A percentile compares a stretch with the other conserved stretches of the same genome.
phyloP scores from a whole-genome alignment of 2,797 vertebrate species.

The Heliangelus exortis region DNA sequence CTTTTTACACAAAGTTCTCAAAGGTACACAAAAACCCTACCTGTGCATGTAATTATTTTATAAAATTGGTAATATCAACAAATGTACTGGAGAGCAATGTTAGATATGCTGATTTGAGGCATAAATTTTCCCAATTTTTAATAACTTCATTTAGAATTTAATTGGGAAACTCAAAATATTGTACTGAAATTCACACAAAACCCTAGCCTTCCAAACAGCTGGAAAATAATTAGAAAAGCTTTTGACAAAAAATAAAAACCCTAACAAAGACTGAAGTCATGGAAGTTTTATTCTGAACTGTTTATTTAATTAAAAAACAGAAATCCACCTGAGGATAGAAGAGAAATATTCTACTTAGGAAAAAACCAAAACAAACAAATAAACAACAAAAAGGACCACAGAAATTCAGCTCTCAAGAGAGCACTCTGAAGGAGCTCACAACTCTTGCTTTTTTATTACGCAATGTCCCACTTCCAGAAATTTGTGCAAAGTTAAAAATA shows the following conservation, averaged over 20 bases:
- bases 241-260: background rate
- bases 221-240: constrained; percentile 23
- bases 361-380: background rate
- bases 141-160: background rate
- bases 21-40: background rate
- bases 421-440: background rate
- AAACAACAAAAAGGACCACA: background rate
- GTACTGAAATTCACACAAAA: background rate
- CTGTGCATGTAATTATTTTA: background rate
- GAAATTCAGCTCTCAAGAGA: background rate
- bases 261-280: background rate
- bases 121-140: background rate
- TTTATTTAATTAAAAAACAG: constrained; percentile 24
- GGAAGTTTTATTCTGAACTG: background rate
- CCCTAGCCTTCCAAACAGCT: constrained; percentile 6
- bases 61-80: background rate
- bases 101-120: background rate
- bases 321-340: background rate
- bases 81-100: background rate
- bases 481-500: background rate
- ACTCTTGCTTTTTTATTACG: background rate
- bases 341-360: background rate
- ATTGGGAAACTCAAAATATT: background rate
- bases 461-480: background rate
- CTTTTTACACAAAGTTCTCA: background rate